Evolutionary conservation across 2,797 vertebrate species (phyloP), one percentile per base, ranked within the genome.

Genomic region (Falco naumanni): DNA sequence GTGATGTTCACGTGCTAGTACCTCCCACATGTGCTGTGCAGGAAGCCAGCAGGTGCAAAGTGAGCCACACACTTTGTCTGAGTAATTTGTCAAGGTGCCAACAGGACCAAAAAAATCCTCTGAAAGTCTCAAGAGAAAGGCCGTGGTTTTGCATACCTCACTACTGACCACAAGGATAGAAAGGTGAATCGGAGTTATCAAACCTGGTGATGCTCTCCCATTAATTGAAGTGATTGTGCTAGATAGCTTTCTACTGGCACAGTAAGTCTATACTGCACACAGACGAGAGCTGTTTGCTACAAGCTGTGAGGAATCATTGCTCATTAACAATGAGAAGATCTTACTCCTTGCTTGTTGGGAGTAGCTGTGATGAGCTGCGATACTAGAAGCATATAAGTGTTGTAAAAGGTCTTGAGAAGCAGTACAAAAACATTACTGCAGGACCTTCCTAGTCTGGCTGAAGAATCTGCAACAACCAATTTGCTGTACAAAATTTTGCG

Each of bases 21-120:
- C 90, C 92, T 94, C 93, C 94, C 77, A 91, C 91, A 29, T 43
- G 79, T 83, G 90, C 66, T 41, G 47, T 65, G 75, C 78, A 93
- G 85, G 68, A 89, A 93, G 86, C 59, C 34, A 48, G 84, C 93
- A 96, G 91, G 87, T 96, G 80, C 76, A 91, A 53, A 76, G 53
- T 14, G 79, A 96, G 64, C 74, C 84, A 61, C 64, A 47, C 45
- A 20, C 78, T 95, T 69, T 39, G 65, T 53, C 68, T 86, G 65
- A 95, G 57, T 63, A 48, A 88, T 63, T 65, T 76, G n/a, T 80
- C 66, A 68, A 83, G 63, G 28, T 65, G 78, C 53, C 76, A 90
- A 41, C 4, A 74, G 20, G 31, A 18, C 17, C 37, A 78, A 48
- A 84, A 79, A 79, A 63, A 17, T 13, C 24, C 31, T 18, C 57